Percentiles rank a stretch among this genome's conserved stretches.
Conservation (phyloP, 2,113 vertebrate species). For the Cynocephalus volans region DNA sequence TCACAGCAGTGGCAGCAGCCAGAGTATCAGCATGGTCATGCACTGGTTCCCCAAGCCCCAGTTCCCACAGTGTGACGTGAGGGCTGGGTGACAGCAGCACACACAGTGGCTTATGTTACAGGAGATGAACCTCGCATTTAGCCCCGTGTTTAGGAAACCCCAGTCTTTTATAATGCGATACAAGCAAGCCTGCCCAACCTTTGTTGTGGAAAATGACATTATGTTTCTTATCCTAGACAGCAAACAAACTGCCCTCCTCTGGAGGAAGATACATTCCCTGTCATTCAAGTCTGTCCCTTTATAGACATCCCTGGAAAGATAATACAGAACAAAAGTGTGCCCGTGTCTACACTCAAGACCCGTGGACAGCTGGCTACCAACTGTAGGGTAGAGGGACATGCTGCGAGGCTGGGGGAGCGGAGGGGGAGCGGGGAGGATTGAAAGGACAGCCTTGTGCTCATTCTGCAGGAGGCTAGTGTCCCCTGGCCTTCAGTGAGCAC, state of each 20-base stretch:
- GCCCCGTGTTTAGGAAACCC: not conserved
- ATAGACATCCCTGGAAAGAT: not conserved
- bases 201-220: accelerated
- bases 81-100: not conserved
- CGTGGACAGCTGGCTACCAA: accelerated
- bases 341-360: accelerated
- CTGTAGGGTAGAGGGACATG: accelerated
- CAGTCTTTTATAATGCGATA: not conserved
- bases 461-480: accelerated
- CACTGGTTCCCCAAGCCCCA: not conserved
- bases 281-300: not conserved
- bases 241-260: too few relatives aligned
- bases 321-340: too few relatives aligned
- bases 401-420: not conserved
- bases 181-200: not conserved
- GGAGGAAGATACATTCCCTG: accelerated
- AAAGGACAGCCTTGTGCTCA: not conserved
- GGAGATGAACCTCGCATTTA: not conserved
- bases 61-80: not conserved
- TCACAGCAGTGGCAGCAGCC: not conserved
- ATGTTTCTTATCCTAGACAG: accelerated
- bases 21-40: accelerated
- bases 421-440: too few relatives aligned
- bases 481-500: not conserved
- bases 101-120: accelerated